Conservation (phyloP, 1,140 invertebrate species). For the Zaprionus taronus region DNA sequence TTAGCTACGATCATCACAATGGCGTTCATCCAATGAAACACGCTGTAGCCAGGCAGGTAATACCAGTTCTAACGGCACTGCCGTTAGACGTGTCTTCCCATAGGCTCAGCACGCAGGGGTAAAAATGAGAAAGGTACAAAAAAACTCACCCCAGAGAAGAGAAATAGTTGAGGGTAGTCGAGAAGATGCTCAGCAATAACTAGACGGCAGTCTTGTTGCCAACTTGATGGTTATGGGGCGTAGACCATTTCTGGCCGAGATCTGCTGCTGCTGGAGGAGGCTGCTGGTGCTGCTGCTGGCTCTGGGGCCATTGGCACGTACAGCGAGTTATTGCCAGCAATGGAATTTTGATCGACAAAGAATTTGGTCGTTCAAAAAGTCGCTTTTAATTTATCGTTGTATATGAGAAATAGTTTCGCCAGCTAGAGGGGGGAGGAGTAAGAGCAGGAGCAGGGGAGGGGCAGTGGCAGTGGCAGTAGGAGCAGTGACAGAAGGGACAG, state of each 20-base stretch:
- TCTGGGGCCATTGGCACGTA: constrained; percentile 74
- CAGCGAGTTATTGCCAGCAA: constrained; percentile 79
- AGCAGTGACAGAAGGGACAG: constrained; percentile 10
- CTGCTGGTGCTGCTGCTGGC: background rate
- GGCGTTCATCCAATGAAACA: constrained; percentile 59
- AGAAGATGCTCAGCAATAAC: too few relatives aligned
- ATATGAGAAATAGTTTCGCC: constrained; percentile 84
- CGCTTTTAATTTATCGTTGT: constrained; percentile 83
- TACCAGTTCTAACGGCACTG: constrained; percentile 30
- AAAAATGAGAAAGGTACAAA: constrained; percentile 16
- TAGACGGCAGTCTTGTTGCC: constrained; percentile 5
- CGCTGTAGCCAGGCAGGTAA: constrained; percentile 50
- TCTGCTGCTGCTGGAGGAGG: background rate
- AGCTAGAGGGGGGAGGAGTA: constrained; percentile 2
- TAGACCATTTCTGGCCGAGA: constrained; percentile 8
- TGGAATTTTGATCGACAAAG: constrained; percentile 84
- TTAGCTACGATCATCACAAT: background rate
- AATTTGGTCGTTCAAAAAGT: constrained; percentile 84
- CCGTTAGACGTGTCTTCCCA: constrained; percentile 57
- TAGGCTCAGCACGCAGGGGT: constrained; percentile 56
- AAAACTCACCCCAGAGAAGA: constrained; percentile 53
- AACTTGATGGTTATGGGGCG: constrained; percentile 24
- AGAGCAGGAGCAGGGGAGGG: background rate
- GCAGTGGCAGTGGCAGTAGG: background rate
- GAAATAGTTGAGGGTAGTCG: constrained; percentile 43